These are phyloP conservation scores for Enteromius treurensis DNA, from an alignment of 2,797 vertebrate genomes.

Conservation along the genomic window DNA sequence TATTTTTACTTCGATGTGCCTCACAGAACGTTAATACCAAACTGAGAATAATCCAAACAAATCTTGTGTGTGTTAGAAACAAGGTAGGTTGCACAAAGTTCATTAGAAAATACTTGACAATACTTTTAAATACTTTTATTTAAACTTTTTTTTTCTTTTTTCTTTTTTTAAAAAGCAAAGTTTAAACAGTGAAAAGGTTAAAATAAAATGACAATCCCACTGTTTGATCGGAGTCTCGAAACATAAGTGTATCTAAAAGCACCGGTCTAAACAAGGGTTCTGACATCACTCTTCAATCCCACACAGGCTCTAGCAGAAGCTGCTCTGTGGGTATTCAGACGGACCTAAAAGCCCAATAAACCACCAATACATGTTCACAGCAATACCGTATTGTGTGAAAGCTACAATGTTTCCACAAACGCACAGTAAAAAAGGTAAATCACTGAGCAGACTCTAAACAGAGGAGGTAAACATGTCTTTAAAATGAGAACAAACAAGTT, in stretches of 20 bases:
- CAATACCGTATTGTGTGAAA: slow-evolving; percentile 49
- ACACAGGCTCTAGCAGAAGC: slow-evolving; percentile 40
- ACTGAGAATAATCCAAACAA: background rate
- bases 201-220: slow-evolving; percentile 47
- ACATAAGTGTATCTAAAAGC: slow-evolving; percentile 46
- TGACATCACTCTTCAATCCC: slow-evolving; percentile 46
- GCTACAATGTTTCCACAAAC: slow-evolving; percentile 47
- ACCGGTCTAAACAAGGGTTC: slow-evolving; percentile 49
- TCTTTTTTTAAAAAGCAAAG: slow-evolving; percentile 43
- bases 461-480: slow-evolving; percentile 50
- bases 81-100: background rate
- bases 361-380: slow-evolving; percentile 46
- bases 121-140: slow-evolving; percentile 60
- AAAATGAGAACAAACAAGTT: slow-evolving; percentile 44
- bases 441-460: slow-evolving; percentile 48
- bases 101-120: background rate
- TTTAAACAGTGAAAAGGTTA: slow-evolving; percentile 49
- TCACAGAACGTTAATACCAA: background rate
- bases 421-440: slow-evolving; percentile 44
- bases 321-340: slow-evolving; percentile 30
- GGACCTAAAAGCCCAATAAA: slow-evolving; percentile 42
- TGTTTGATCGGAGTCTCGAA: slow-evolving; percentile 28
- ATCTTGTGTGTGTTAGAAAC: background rate
- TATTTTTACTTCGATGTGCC: background rate
- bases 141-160: slow-evolving; percentile 35